Evolutionary conservation across 1,140 invertebrate genomes (phyloP).

Genomic region (Marisa cornuarietis): DNA sequence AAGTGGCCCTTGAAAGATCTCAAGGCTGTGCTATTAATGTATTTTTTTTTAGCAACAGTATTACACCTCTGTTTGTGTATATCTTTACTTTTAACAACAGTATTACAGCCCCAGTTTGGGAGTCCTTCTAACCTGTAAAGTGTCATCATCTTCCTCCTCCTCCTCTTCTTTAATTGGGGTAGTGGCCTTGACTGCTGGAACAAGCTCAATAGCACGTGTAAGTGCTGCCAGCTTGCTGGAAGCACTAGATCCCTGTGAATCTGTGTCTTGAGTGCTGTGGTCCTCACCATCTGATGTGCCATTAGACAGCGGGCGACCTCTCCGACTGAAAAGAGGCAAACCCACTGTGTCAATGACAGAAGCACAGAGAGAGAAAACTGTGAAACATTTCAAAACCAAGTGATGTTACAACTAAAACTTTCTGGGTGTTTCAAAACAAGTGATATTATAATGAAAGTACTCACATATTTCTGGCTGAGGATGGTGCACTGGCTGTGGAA

Average conservation of each 20-base stretch:
- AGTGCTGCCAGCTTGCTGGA: conserved; percentile 32
- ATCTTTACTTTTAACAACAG: too few species aligned
- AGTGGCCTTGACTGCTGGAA: neutral
- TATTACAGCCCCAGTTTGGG: too few species aligned
- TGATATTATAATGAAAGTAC: conserved; percentile 8
- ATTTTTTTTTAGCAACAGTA: too few species aligned
- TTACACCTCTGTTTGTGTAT: too few species aligned
- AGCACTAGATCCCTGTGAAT: conserved; percentile 29
- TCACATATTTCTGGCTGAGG: conserved; percentile 26
- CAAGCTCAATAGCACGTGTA: conserved; percentile 24
- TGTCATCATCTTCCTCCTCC: conserved; percentile 14
- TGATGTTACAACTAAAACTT: neutral
- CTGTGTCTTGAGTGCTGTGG: conserved; percentile 29
- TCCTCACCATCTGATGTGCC: conserved; percentile 51
- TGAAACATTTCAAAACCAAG: neutral
- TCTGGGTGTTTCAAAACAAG: neutral
- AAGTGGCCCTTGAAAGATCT: too few species aligned
- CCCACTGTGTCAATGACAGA: neutral
- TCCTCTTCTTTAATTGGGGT: neutral
- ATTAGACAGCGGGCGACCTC: conserved; percentile 42
- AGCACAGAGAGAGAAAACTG: neutral
- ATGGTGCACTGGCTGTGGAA: neutral
- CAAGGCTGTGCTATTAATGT: too few species aligned
- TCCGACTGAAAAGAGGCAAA: conserved; percentile 36
- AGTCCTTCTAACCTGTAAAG: too few species aligned